Evolutionary conservation across 1,140 invertebrate species (phyloP).

Genomic region (Saccostrea cuccullata): DNA sequence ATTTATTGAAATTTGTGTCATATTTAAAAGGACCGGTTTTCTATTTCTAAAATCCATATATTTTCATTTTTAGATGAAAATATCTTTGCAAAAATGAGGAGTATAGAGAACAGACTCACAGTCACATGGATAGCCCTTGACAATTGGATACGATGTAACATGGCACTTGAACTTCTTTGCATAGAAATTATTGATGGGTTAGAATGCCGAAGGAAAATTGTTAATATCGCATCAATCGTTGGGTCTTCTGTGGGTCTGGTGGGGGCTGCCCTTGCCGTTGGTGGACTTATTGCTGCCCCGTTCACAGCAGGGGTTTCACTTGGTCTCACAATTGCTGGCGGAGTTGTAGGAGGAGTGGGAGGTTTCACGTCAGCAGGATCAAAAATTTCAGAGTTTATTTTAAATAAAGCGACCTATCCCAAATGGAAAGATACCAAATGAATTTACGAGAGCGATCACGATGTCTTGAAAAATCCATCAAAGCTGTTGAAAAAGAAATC

Average conservation of each 20-base stretch:
- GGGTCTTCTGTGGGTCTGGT: constrained; percentile 36
- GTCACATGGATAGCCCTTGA: background rate
- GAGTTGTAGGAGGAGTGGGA: constrained; percentile 29
- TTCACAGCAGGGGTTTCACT: constrained; percentile 40
- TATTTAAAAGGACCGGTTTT: background rate
- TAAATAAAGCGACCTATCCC: background rate
- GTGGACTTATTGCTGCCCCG: constrained; percentile 42
- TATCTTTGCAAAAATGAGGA: background rate
- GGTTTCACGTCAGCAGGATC: constrained; percentile 29
- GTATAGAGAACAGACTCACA: background rate
- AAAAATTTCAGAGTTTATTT: constrained; percentile 36
- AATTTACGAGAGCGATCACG: background rate
- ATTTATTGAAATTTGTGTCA: background rate
- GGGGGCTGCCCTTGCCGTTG: constrained; percentile 14
- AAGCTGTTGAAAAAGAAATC: background rate
- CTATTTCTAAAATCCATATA: background rate
- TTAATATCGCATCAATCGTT: constrained; percentile 41
- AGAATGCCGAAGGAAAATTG: background rate
- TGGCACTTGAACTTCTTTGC: constrained; percentile 18
- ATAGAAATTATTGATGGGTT: constrained; percentile 6
- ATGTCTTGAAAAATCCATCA: background rate
- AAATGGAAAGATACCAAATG: constrained; percentile 3
- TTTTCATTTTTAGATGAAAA: constrained; percentile 6
- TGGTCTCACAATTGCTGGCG: constrained; percentile 48
- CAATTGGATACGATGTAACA: constrained; percentile 6